Conservation (phyloP, 2,113 vertebrate species). For the Aplodontia rufa region DNA sequence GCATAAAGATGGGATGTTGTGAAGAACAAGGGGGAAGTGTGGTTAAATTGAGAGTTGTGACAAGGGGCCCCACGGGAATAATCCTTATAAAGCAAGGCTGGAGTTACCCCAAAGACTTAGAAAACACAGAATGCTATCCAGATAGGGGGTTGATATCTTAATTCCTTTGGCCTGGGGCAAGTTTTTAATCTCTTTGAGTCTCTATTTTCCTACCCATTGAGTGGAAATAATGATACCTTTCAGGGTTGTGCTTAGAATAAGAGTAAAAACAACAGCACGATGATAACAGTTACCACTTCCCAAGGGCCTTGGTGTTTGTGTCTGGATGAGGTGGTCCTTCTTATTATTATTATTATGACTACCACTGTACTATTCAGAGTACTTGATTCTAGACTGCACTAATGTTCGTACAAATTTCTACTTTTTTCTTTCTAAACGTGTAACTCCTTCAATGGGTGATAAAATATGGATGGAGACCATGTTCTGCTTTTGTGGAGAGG, state of each 20-base stretch:
- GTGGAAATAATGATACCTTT: neutral
- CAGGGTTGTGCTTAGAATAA: neutral
- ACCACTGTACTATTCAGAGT: neutral
- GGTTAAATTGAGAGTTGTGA: neutral
- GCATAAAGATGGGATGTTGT: neutral
- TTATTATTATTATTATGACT: neutral
- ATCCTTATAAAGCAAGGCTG: neutral
- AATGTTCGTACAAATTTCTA: too few relatives aligned
- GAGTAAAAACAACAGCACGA: neutral
- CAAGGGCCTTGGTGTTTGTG: neutral
- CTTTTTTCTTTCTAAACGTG: neutral
- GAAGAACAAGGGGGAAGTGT: neutral
- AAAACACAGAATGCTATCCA: neutral
- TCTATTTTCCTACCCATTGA: neutral
- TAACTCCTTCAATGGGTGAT: neutral
- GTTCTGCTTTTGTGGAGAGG: neutral
- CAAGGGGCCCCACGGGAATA: neutral
- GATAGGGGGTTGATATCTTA: neutral
- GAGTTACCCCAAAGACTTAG: neutral
- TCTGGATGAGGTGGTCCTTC: neutral
- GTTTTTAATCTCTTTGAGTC: neutral
- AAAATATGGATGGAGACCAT: neutral
- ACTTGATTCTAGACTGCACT: too few relatives aligned
- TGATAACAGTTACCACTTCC: neutral
- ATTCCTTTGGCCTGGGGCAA: neutral